These are phyloP conservation scores for Trachelipus rathkii DNA, from an alignment of 1,140 invertebrate genomes.

Conservation along the genomic window DNA sequence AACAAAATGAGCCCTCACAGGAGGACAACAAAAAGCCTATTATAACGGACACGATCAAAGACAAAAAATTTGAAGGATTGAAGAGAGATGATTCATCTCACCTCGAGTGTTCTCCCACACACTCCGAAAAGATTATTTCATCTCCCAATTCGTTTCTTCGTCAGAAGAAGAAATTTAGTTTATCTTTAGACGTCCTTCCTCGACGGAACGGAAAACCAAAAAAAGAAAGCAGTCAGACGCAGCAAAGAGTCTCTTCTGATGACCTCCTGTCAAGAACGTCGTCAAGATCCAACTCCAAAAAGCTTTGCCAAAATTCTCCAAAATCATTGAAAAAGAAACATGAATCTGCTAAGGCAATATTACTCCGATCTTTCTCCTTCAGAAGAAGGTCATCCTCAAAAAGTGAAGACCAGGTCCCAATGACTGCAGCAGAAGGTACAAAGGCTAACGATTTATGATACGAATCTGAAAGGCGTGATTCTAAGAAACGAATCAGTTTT, in stretches of 20 bases:
- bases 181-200: not conserved
- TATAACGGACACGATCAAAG: not conserved
- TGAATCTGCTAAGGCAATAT: not conserved
- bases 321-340: not conserved
- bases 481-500: not conserved
- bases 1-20: no score
- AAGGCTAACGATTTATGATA: not conserved
- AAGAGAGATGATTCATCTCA: not conserved
- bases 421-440: not conserved
- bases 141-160: not conserved
- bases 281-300: not conserved
- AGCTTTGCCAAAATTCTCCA: not conserved
- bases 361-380: constrained; percentile 2
- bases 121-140: not conserved
- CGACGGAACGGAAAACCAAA: not conserved
- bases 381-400: not conserved
- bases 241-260: not conserved
- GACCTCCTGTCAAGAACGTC: not conserved
- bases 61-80: not conserved
- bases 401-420: not conserved
- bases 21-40: not conserved
- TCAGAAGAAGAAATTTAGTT: constrained; percentile 5
- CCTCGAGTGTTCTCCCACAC: not conserved
- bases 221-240: not conserved
- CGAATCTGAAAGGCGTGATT: not conserved